phyloP scores from a whole-genome alignment of 2,888 invertebrate species.

The Polydrusus cervinus region DNA sequence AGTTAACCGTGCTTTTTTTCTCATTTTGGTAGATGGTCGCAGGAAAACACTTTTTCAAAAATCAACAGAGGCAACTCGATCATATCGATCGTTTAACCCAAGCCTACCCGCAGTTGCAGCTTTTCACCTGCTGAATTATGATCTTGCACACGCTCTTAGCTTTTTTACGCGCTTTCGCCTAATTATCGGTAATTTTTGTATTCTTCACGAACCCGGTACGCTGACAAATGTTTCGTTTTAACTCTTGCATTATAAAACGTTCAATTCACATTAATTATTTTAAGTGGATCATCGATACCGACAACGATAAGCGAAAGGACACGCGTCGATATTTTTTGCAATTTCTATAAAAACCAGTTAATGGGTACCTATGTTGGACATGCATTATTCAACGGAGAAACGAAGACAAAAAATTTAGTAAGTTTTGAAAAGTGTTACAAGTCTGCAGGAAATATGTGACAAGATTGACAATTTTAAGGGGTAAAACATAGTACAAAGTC shows the following conservation, averaged over 20 bases:
- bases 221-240: conserved; percentile 12
- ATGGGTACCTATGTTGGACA: background rate
- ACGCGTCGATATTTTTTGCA: conserved; percentile 2
- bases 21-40: too few species aligned
- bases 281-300: conserved; percentile 10
- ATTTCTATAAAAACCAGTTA: too few species aligned
- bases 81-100: background rate
- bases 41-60: too few species aligned
- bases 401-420: background rate
- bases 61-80: too few species aligned
- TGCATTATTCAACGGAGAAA: background rate
- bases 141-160: conserved; percentile 7
- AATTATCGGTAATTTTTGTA: conserved; percentile 26
- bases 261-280: conserved; percentile 1
- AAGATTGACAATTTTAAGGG: too few species aligned
- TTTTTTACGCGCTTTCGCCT: conserved; percentile 9
- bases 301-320: background rate
- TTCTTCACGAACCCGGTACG: conserved; percentile 11
- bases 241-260: background rate
- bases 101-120: conserved; percentile 1
- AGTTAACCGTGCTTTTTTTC: too few species aligned
- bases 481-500: too few species aligned
- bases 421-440: too few species aligned
- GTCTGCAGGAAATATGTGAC: too few species aligned
- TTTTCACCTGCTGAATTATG: conserved; percentile 23